A percentile compares a stretch with the other conserved stretches of the same genome.
These are phyloP conservation scores for Drosophila pseudoobscura DNA, from an alignment of 1,140 invertebrate species.

Conservation along the genomic window DNA sequence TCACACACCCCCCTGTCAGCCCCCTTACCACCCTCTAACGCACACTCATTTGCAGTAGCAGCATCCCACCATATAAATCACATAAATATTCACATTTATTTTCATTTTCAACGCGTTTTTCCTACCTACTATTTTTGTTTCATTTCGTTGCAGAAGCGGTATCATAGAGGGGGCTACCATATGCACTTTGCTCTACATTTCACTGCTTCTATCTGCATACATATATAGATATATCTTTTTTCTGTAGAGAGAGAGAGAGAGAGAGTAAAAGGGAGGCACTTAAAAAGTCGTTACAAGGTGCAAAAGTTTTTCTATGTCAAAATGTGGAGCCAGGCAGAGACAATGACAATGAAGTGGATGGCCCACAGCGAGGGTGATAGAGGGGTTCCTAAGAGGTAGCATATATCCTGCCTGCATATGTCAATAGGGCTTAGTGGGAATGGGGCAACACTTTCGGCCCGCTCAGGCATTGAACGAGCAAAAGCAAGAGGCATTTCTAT, in stretches of 20 bases:
- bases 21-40: neutral
- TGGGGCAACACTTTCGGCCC: constrained; percentile 15
- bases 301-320: constrained; percentile 61
- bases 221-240: neutral
- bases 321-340: constrained; percentile 36
- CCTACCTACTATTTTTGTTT: constrained; percentile 48
- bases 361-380: neutral
- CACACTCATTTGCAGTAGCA: constrained; percentile 8
- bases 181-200: constrained; percentile 67
- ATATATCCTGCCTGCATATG: constrained; percentile 32
- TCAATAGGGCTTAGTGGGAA: constrained; percentile 12
- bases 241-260: constrained; percentile 6
- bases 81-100: constrained; percentile 70
- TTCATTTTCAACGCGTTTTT: constrained; percentile 62
- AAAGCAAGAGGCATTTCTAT: constrained; percentile 13
- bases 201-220: neutral
- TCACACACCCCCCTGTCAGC: neutral
- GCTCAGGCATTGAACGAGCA: constrained; percentile 12
- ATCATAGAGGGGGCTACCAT: constrained; percentile 40
- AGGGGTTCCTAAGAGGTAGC: neutral
- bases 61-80: constrained; percentile 54
- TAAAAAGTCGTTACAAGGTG: constrained; percentile 74
- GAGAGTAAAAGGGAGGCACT: constrained; percentile 34
- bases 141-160: constrained; percentile 38
- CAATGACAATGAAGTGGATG: constrained; percentile 45